Base-by-base conservation (phyloP, 1,140 invertebrate genomes). In the Zaprionus nigranus region DNA sequence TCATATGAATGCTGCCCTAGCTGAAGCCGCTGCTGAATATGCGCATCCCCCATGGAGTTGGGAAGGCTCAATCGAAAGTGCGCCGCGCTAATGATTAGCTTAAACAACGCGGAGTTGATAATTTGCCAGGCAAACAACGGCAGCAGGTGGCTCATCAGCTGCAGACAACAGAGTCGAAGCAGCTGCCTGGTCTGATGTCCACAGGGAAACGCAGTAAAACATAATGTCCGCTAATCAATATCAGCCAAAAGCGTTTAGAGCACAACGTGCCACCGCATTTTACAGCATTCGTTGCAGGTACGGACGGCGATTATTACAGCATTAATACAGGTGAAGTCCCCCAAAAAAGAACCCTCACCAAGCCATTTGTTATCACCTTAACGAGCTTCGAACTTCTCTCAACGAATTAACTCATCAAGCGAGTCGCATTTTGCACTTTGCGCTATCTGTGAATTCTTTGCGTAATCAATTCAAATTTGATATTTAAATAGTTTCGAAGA, bases 181-280 rank as follows among this genome's bases (percentile, higher is more conserved):
- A 61, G 53, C 60, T 69, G 46, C 15, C 43, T 11, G 43, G 3
- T 43, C 40, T 7, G 43, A n/a, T n/a, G 78, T 78, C 60, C 62
- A 68, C 64, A 71, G 69, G 61, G 75, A 81, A 73, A 70, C 49
- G 54, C 34, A 53, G 51, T 68, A 62, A 53, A 61, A 49, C 77
- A 73, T 81, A 59, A 64, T 46, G 65, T 61, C 65, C 40, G 69
- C 69, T 86, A 86, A 86, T 88, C 71, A 72, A 86, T 83, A 74
- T 88, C 84, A 86, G 51, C 43, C 58, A 66, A 80, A 72, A 75
- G 5, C 36, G 38, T 51, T 85, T 78, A 84, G 61, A 73, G 40
- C 56, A 57, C 38, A 20, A 43, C 17, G 59, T 38, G 28, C 26
- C 20, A 26, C 7, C 13, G 51, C 30, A 58, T 17, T 46, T 65